A percentile compares a stretch with the other conserved stretches of the same genome.
phyloP scores from a whole-genome alignment of 1,140 invertebrate species.

The Forficula auricularia region DNA sequence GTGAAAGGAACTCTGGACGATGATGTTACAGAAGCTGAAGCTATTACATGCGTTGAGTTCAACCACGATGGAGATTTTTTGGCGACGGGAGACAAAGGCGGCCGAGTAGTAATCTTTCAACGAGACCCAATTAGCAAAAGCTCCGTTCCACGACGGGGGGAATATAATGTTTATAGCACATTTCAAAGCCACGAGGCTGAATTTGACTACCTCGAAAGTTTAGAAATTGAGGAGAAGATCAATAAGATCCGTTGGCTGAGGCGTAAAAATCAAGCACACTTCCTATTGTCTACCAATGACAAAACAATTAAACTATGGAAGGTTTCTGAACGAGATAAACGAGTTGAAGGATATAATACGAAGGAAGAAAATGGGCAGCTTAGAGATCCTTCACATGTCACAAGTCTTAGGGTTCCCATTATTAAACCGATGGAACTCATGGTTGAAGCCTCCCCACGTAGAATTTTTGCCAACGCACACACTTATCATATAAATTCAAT shows the following conservation, averaged over 20 bases:
- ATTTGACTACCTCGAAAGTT: slow-evolving; percentile 98
- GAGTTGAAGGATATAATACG: slow-evolving; percentile 77
- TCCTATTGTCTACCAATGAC: slow-evolving; percentile 96
- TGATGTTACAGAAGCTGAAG: slow-evolving; percentile 97
- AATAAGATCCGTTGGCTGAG: slow-evolving; percentile 99
- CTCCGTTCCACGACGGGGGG: slow-evolving; percentile 74
- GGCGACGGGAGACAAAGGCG: slow-evolving; percentile 98
- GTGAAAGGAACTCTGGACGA: slow-evolving; percentile 98
- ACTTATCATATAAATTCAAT: slow-evolving; percentile 99
- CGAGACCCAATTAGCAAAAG: slow-evolving; percentile 68
- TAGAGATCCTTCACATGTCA: slow-evolving; percentile 68
- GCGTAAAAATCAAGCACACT: slow-evolving; percentile 94
- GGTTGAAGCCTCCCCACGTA: slow-evolving; percentile 92
- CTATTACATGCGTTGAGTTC: slow-evolving; percentile 99
- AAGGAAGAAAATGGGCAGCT: slow-evolving; percentile 84
- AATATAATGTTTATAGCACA: slow-evolving; percentile 99
- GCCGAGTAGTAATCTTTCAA: slow-evolving; percentile 98
- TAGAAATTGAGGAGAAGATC: slow-evolving; percentile 99
- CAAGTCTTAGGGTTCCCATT: slow-evolving; percentile 66
- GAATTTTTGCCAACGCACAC: slow-evolving; percentile 99
- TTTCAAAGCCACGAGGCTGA: slow-evolving; percentile 99
- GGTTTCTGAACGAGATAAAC: slow-evolving; percentile 83
- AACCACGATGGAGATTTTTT: slow-evolving; percentile 97
- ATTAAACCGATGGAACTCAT: slow-evolving; percentile 93
- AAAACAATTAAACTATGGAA: slow-evolving; percentile 73